Evolutionary conservation across 1,140 invertebrate genomes (phyloP), one percentile per base, ranked within the genome.

Genomic region (Stratiolaelaps scimitus): DNA sequence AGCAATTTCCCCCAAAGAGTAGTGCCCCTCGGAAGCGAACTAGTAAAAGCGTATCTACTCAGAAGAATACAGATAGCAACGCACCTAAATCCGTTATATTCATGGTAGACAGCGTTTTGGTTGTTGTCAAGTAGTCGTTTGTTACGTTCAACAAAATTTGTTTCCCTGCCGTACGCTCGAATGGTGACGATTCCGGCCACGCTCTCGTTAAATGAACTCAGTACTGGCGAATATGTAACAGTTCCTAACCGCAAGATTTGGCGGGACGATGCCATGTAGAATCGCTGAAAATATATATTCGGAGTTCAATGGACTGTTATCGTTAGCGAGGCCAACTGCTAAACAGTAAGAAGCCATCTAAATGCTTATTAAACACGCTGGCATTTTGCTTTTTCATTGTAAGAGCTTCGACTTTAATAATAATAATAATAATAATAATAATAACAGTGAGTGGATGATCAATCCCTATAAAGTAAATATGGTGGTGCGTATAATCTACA

Each of bases 161-260:
- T 70, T 5, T 71, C 67, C 6, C 73, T 74, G 64, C 70, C 66
- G 68, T 76, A 81, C 0, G 80, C 78, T 65, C 78, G 70, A 68
- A 82, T 82, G 7, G 73, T 74, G 76, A n/a, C n/a, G n/a, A n/a
- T 76, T 78, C 82, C 82, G 10, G 85, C 85, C 29, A 92, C 83
- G 40, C 86, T 93, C 81, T 97, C 93, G 64, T 91, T 87, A 76
- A 98, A 97, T 78, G 97, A 93, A 4, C 92, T 94, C 77, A 95
- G 98, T 72, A 98, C 96, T 0, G 95, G 94, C 13, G 92, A 98
- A 97, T 92, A 81, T n/a, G 89, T 92, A 0, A 95, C 85, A 0
- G 93, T 96, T 76, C 98, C 92, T 29, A 98, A 74, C 47, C 95
- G 81, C 79, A 95, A 97, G 65, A 98, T 75, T 74, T 98, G 94